Evolutionary conservation across 2,888 invertebrate species (phyloP).

Genomic region (Lithophane ornitopus): DNA sequence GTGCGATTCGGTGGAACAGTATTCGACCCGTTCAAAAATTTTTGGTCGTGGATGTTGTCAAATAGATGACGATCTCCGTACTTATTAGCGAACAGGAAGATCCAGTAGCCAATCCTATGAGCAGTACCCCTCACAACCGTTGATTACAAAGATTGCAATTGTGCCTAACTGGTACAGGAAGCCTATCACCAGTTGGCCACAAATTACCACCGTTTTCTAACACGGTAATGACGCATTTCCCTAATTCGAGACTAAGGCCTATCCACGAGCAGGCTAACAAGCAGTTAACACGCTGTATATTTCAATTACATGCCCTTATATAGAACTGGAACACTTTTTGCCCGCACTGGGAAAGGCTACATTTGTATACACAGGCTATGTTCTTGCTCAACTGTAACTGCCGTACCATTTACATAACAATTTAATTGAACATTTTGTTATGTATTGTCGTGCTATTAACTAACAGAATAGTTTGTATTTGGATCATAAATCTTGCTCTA

Average conservation of each 20-base stretch:
- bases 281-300: constrained; percentile 34
- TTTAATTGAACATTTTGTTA: constrained; percentile 62
- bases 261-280: constrained; percentile 30
- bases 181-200: constrained; percentile 3
- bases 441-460: constrained; percentile 52
- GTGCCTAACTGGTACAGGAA: constrained; percentile 29
- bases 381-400: constrained; percentile 45
- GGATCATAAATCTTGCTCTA: constrained; percentile 42
- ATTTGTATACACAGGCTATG: constrained; percentile 39
- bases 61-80: not conserved
- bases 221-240: constrained; percentile 51
- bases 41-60: not conserved
- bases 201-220: constrained; percentile 45
- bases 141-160: constrained; percentile 41
- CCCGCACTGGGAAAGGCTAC: constrained; percentile 3
- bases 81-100: not conserved
- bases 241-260: constrained; percentile 32
- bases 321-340: constrained; percentile 55
- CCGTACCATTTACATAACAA: constrained; percentile 52
- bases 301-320: constrained; percentile 43
- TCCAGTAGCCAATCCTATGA: not conserved
- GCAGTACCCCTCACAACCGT: not conserved
- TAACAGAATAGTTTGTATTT: constrained; percentile 37
- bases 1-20: no score
- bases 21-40: not conserved